Evolutionary conservation across 2,797 vertebrate genomes (phyloP), one percentile per base, ranked within the genome.

Genomic region (Galagoides demidoff): DNA sequence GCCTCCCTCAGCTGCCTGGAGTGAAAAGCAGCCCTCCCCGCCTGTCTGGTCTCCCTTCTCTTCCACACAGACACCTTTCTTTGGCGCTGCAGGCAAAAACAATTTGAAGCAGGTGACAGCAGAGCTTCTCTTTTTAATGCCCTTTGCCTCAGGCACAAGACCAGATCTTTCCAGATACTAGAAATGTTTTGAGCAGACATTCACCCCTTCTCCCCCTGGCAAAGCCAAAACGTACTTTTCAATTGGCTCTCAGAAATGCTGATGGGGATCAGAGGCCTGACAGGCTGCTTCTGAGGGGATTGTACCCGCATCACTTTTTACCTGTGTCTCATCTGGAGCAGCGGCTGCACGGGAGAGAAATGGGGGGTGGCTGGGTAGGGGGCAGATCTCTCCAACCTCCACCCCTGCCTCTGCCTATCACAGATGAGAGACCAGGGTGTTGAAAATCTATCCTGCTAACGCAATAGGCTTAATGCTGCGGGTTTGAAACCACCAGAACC

Each of bases 191-290:
- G 9, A 91, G 10, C 0, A 16, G 94, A 89, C 31, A 68, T 95
- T 97, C 39, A 83, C 71, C 85, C 27, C 39, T 74, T 96, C 61
- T 91, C 37, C 29, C 90, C 52, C 55, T 90, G 89, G 86, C 64
- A 96, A 98, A 97, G 79, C 70, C 94, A 89, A 97, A 97, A 10
- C 5, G 12, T 39, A 39, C 82, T 92, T 95, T 55, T 66, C 27
- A 96, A 70, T 85, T 96, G 96, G 31, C 88, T 98, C 97, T 98
- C 63, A 73, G 92, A 97, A 78, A 95, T 96, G 71, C 10, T 37
- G 81, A 64, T 76, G 86, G 49, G 70, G 90, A 79, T 88, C 20
- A 86, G 91, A 4, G 5, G 43, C 3, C 76, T 81, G 22, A 96
- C 82, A 96, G 78, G 5, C 25, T 45, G 27, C 66, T 94, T 97